phyloP scores from a whole-genome alignment of 2,797 vertebrate species.

The Eleutherodactylus coqui region DNA sequence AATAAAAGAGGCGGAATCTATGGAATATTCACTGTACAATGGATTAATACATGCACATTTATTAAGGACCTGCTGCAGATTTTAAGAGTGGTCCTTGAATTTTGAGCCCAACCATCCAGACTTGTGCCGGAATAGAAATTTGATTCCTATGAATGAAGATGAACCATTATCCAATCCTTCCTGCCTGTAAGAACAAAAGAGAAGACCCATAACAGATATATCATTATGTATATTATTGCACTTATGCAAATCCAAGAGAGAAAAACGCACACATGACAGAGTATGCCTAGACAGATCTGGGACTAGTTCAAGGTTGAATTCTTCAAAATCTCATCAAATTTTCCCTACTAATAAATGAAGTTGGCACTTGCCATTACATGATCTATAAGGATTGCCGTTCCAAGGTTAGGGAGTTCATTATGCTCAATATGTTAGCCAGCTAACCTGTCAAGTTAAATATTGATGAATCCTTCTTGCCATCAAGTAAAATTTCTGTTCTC shows the following conservation, averaged over 20 bases:
- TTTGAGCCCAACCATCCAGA: too few species aligned
- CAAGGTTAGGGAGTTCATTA: background rate
- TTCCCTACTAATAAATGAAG: background rate
- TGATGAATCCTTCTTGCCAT: background rate
- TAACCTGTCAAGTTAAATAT: background rate
- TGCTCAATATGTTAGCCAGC: background rate
- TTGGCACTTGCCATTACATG: background rate
- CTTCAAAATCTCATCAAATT: constrained; percentile 14
- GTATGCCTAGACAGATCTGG: background rate
- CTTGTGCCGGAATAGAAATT: too few species aligned
- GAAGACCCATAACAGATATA: background rate
- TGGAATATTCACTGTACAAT: too few species aligned
- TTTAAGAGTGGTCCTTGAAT: too few species aligned
- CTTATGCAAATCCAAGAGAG: background rate
- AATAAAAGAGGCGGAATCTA: too few species aligned
- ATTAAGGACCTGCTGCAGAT: too few species aligned
- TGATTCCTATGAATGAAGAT: too few species aligned
- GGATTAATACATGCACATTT: too few species aligned
- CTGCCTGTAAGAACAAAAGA: too few species aligned
- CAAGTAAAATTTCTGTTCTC: background rate
- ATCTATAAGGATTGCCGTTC: background rate
- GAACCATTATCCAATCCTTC: too few species aligned
- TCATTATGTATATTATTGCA: background rate
- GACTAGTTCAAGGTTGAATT: background rate
- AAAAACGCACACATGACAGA: background rate